Evolutionary conservation across 2,113 vertebrate genomes (phyloP), one percentile per base, ranked within the genome.

Genomic region (Hyla sarda): DNA sequence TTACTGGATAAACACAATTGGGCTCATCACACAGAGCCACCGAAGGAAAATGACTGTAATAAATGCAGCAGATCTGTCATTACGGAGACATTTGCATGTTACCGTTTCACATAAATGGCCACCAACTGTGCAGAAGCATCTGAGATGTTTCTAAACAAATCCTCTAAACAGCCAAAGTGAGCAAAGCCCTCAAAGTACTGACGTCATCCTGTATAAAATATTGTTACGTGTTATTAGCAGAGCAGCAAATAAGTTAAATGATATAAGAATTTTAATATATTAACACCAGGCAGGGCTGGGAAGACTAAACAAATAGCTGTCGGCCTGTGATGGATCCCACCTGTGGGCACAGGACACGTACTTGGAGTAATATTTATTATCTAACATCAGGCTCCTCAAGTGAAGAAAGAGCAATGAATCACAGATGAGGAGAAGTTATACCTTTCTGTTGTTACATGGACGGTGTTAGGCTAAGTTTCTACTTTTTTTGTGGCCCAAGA

Each of bases 301-400:
- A 37, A 81, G 56, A 81, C 56, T 28, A 81, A 81, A 81, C 58
- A 81, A 81, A 65, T 17, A 62, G n/a, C 16, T 28, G 78, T 65
- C 78, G 32, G 56, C 78, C 37, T 5, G 32, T 81, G 78, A 81
- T 81, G 56, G 17, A 28, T 81, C 25, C 78, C 78, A 62, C 37
- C 56, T 62, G 56, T 45, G 56, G 10, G 3, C 13, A 14, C 23
- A 60, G 58, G 34, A 45, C 14, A 9, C 11, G 23, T 25, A 60
- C 23, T 21, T 8, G 7, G 54, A 60, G 28, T 30, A 52, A 47
- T 56, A 81, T 62, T 81, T 37, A 28, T 41, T 34, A 56, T 21
- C 71, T 58, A 78, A 81, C n/a, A 80, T 60, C 54, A n/a, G 34
- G 13, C 28, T 21, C 21, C 48, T 34, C 52, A 12, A 60, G 17